Percentiles rank a stretch among this genome's conserved stretches.
Conservation (phyloP, 2,797 vertebrate genomes). For the Paramormyrops hopkinsi region DNA sequence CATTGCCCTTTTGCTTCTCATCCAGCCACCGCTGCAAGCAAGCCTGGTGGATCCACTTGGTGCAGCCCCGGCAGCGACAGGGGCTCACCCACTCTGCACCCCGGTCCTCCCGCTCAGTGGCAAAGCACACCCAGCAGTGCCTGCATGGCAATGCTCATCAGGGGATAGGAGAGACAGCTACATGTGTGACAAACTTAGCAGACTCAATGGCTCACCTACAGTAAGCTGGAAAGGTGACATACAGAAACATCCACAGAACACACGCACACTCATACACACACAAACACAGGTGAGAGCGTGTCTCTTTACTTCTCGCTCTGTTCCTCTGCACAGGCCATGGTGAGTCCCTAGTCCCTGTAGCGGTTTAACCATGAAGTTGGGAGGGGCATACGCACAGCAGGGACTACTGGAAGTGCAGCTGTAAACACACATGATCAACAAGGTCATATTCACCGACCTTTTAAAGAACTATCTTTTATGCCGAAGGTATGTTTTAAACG, state of each 20-base stretch:
- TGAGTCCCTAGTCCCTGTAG: conserved; percentile 20
- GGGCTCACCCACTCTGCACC: conserved; percentile 67
- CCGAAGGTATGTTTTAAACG: not conserved
- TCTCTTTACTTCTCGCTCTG: conserved; percentile 59
- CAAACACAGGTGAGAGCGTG: not conserved
- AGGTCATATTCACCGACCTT: not conserved
- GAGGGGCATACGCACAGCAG: not conserved
- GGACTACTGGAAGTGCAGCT: conserved; percentile 8
- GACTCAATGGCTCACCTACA: not conserved
- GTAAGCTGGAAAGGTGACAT: not conserved
- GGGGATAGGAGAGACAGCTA: not conserved
- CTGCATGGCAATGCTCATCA: conserved; percentile 35
- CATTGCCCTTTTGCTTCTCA: conserved; percentile 68
- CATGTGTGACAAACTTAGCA: not conserved
- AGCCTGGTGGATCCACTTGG: conserved; percentile 72
- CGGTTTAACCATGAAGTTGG: conserved; percentile 36
- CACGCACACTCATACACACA: not conserved
- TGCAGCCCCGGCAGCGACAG: conserved; percentile 69
- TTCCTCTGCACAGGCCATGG: conserved; percentile 55
- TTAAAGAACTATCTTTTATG: not conserved
- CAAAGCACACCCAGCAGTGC: conserved; percentile 74
- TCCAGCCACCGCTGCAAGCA: conserved; percentile 74
- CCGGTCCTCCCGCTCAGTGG: conserved; percentile 61
- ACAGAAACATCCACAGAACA: not conserved
- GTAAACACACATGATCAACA: not conserved